Evolutionary conservation across 2,797 vertebrate species (phyloP), one percentile per base, ranked within the genome.

Genomic region (Vespertilio murinus): DNA sequence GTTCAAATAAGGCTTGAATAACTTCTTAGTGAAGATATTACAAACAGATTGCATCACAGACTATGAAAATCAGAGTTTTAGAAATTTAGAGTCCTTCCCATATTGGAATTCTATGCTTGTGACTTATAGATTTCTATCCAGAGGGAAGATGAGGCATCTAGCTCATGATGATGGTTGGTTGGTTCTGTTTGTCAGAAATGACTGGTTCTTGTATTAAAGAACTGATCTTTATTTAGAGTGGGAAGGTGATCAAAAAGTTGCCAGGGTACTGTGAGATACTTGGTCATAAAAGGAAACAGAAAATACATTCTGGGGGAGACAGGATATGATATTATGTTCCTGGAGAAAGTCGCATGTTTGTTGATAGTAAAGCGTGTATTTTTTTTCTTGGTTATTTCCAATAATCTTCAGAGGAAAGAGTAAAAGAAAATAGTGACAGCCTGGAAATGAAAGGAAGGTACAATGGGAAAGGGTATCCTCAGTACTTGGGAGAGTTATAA

Each of bases 251-350:
- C 82, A 96, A 77, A 40, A 33, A 33, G 28, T 47, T 73, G 59
- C 54, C n/a, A 23, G 18, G 47, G 49, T 2, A 56, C 69, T 88
- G 17, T 91, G 59, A 96, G 33, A 88, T 42, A 47, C 56, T 94
- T 93, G 20, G 5, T 69, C 49, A 94, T 79, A 94, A 94, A 94
- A 61, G 93, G 22, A 91, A 95, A 91, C 54, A 94, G 67, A 83
- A 93, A 94, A 80, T 77, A 91, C 3, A 93, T n/a, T 87, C 71
- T 56, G 18, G 23, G 28, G 35, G 61, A 87, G 35, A 94, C 2
- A 23, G 56, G 54, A 74, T 91, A 59, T 67, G 25, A 65, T 74
- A 85, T 82, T 80, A 74, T 82, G 54, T 74, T 80, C 35, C 38
- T 35, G 30, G 30, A 18, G 85, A 38, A 74, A 93, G 5, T 81